Conservation (phyloP, 2,113 vertebrate species). For the Crypturellus undulatus region DNA sequence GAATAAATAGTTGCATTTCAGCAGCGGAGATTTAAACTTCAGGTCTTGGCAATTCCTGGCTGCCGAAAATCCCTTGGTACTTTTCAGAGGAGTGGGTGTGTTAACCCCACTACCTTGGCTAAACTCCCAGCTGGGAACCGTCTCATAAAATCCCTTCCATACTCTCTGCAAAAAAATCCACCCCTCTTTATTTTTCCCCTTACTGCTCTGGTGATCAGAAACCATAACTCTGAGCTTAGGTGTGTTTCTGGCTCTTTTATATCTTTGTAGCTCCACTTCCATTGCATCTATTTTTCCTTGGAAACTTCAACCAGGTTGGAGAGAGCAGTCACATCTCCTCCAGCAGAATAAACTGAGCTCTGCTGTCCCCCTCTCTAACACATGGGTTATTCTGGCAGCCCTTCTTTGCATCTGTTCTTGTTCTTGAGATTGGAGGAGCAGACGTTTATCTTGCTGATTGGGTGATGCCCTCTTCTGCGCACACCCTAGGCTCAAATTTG, state of each 20-base stretch:
- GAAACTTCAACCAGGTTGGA: background rate
- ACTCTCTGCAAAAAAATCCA: background rate
- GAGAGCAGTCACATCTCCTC: background rate
- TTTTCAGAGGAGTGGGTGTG: conserved; percentile 23
- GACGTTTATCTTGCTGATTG: background rate
- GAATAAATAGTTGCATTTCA: conserved; percentile 62
- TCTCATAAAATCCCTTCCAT: conserved; percentile 25
- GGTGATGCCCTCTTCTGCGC: background rate
- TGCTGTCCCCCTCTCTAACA: background rate
- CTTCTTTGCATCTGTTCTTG: background rate
- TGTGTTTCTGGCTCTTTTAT: background rate
- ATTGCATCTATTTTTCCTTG: background rate
- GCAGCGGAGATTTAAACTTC: conserved; percentile 52
- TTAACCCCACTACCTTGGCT: conserved; percentile 35
- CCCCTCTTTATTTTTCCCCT: background rate
- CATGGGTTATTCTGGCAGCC: background rate
- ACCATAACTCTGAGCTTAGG: background rate
- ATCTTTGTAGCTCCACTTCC: background rate
- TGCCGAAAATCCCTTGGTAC: conserved; percentile 46
- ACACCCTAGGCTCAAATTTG: background rate
- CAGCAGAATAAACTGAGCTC: background rate
- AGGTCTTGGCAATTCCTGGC: conserved; percentile 31
- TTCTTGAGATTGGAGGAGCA: background rate
- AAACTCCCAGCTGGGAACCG: conserved; percentile 45
- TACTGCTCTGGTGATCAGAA: background rate